A percentile compares a stretch with the other conserved stretches of the same genome.
Conservation (phyloP, 2,113 vertebrate species). For the Rhynchomys soricoides region DNA sequence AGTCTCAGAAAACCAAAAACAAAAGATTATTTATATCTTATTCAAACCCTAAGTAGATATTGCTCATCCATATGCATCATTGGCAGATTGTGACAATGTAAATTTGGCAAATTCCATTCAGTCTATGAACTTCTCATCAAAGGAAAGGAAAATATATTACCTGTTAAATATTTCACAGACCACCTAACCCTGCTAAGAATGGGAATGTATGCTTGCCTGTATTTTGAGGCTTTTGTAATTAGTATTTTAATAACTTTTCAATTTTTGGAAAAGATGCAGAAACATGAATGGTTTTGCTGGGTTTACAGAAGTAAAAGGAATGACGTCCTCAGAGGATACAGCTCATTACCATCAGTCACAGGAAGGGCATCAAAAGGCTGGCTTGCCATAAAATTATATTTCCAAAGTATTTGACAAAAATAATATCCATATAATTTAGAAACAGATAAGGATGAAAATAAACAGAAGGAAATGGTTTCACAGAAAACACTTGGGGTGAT, state of each 20-base stretch:
- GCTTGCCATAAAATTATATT: background rate
- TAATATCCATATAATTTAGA: background rate
- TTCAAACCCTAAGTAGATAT: slow-evolving; percentile 8
- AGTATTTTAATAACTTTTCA: slow-evolving; percentile 33
- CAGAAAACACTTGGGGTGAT: background rate
- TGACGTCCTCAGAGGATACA: background rate
- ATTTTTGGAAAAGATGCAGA: slow-evolving; percentile 31
- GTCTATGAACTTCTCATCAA: slow-evolving; percentile 10
- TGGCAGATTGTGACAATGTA: slow-evolving; percentile 30
- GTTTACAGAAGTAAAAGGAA: background rate
- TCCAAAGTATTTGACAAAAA: background rate
- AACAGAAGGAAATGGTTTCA: background rate
- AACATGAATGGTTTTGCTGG: background rate
- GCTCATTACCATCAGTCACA: background rate
- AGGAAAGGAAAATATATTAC: slow-evolving; percentile 41
- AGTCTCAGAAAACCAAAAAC: slow-evolving; percentile 46
- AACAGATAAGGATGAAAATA: background rate
- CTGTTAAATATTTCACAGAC: background rate
- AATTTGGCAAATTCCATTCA: slow-evolving; percentile 57
- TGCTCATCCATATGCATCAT: slow-evolving; percentile 34
- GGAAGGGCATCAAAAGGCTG: background rate
- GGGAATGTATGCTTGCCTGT: background rate
- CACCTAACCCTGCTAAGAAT: background rate
- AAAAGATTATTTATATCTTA: slow-evolving; percentile 34
- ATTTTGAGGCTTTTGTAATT: slow-evolving; percentile 9